phyloP scores from a whole-genome alignment of 2,888 invertebrate genomes.

The Lasioglossum villosulum region DNA sequence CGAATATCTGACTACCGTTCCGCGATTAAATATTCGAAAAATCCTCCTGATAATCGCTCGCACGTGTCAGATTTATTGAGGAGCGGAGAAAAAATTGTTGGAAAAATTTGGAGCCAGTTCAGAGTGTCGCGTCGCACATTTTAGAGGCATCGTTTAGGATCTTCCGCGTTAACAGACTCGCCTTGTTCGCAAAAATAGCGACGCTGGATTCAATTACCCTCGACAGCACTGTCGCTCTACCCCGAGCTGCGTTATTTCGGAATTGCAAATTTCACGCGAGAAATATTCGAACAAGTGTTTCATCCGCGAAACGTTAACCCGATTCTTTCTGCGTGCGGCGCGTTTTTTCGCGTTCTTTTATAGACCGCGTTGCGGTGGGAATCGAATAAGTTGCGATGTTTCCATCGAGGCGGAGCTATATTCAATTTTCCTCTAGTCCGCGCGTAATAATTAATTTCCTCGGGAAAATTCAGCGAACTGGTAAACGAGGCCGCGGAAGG shows the following conservation, averaged over 20 bases:
- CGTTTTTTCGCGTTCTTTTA: background rate
- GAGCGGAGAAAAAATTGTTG: too few species aligned
- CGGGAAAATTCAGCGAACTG: background rate
- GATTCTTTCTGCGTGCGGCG: background rate
- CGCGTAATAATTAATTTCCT: background rate
- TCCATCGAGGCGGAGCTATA: background rate
- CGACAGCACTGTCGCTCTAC: background rate
- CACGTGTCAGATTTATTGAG: background rate
- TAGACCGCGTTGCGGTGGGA: background rate
- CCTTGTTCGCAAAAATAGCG: constrained; percentile 6
- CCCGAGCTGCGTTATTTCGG: background rate
- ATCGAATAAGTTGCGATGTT: background rate
- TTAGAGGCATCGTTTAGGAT: background rate
- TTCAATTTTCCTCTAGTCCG: background rate
- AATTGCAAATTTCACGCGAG: background rate
- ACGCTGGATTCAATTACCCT: background rate
- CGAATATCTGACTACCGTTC: background rate
- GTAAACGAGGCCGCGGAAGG: too few species aligned
- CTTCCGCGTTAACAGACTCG: background rate
- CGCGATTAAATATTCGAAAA: background rate
- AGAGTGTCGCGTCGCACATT: background rate
- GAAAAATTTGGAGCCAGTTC: too few species aligned
- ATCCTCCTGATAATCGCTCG: fast-evolving
- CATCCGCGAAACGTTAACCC: background rate
- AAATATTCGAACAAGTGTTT: background rate